phyloP scores from a whole-genome alignment of 2,113 vertebrate genomes.

The Paramisgurnus dabryanus region DNA sequence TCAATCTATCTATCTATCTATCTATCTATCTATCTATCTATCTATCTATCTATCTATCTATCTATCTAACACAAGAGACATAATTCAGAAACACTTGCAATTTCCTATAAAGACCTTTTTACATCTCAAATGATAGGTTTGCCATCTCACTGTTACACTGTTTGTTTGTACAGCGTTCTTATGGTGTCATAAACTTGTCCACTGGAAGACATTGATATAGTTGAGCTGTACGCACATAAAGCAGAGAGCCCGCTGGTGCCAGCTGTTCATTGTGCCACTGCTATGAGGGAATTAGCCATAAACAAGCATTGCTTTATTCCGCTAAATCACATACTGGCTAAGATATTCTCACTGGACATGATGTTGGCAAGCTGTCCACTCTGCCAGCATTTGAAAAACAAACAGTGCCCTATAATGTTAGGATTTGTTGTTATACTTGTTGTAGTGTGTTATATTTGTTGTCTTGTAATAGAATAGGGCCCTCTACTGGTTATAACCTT shows the following conservation, averaged over 20 bases:
- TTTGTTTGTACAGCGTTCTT: not conserved
- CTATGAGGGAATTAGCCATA: not conserved
- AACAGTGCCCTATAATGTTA: not conserved
- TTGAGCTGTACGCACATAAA: not conserved
- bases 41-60: no score
- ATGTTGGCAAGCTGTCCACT: not conserved
- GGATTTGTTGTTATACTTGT: not conserved
- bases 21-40: no score
- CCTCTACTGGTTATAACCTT: constrained; percentile 13
- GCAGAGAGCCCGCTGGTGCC: not conserved
- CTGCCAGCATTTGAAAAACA: not conserved
- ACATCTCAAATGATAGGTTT: not conserved
- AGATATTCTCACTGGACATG: not conserved
- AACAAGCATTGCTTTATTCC: not conserved
- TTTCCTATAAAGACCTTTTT: not conserved
- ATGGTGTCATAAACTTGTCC: not conserved
- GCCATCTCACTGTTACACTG: not conserved
- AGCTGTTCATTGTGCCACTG: not conserved
- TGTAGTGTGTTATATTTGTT: no score
- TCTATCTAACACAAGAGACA: no score
- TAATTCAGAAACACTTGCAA: no score
- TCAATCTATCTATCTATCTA: no score
- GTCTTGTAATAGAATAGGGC: not conserved
- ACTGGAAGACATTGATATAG: not conserved
- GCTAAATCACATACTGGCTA: not conserved